A percentile compares a stretch with the other conserved stretches of the same genome.
phyloP scores from a whole-genome alignment of 2,888 invertebrate genomes.

The Ashinkailepas kermadecensis region DNA sequence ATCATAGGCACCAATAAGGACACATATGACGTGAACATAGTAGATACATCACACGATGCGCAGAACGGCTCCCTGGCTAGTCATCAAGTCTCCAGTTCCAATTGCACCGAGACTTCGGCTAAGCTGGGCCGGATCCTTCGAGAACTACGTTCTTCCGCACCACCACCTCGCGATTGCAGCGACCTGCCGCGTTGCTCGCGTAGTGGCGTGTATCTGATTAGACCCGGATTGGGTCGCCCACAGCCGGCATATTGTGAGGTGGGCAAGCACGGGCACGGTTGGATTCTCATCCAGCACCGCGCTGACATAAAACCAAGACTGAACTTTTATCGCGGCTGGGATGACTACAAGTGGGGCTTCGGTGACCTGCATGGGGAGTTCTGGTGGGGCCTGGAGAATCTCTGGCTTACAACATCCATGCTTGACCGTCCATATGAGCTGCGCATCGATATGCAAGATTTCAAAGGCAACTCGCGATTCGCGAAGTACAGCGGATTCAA shows the following conservation, averaged over 20 bases:
- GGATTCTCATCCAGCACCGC: neutral
- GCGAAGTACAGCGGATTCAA: neutral
- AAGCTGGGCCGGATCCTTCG: too few relatives aligned
- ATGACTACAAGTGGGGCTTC: neutral
- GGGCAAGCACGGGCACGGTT: neutral
- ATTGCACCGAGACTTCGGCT: too few relatives aligned
- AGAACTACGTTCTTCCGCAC: too few relatives aligned
- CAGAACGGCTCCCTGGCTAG: too few relatives aligned
- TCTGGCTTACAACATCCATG: neutral
- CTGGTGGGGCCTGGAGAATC: neutral
- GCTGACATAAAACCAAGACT: neutral
- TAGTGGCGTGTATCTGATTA: neutral
- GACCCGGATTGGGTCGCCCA: neutral
- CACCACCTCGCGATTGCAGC: neutral
- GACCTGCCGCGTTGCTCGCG: neutral
- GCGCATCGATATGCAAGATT: neutral
- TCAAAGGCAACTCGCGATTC: neutral
- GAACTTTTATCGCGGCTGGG: neutral
- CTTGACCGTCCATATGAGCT: neutral
- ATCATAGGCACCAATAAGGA: too few relatives aligned
- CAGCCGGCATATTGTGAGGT: neutral
- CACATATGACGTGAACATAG: too few relatives aligned
- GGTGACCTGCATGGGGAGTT: neutral
- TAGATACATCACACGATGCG: too few relatives aligned
- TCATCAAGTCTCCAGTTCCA: too few relatives aligned